Base-by-base conservation (phyloP, 2,888 invertebrate genomes). In the Drosophila antonietae region DNA sequence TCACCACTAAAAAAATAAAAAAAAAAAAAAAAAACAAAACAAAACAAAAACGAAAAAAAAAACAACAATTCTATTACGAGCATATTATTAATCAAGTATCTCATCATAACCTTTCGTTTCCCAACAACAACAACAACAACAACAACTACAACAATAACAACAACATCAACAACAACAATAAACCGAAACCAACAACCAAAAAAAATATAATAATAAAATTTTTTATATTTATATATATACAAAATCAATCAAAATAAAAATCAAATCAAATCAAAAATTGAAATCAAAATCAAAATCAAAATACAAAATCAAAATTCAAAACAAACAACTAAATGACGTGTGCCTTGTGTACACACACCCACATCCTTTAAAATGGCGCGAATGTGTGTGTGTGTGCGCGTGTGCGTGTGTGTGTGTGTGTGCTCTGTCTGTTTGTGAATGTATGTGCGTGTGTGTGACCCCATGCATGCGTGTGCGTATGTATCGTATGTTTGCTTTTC, bases 61-160 rank as follows among this genome's bases (percentile, higher is more conserved):
- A 65, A 59, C 23, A 65, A 65, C 51, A 75, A 75, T 73, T 76
- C 33, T 75, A 72, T 75, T 81, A 64, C 73, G 73, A 79, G 74
- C 81, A 89, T 88, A 75, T 86, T 79, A 88, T 88, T 86, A 86
- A 86, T 88, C 81, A 77, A 82, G 49, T 77, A 88, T 88, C 78
- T 86, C 85, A 85, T 85, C 81, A 83, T 86, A 86, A 83, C 86
- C 82, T 88, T 86, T 88, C 82, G 85, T 86, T 86, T 86, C 81
- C 88, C 83, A 80, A 80, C 59, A 73, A 75, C 62, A 39, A 28
- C 28, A 41, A 75, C 68, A 62, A 80, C 75, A 47, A 80, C 65
- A 51, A 71, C 65, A 35, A 78, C 59, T 60, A 75, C 47, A 57
- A 62, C 43, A 49, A 69, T 44, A 52, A 68, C 39, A 62, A 68